Conservation (phyloP, 2,797 vertebrate genomes). For the Diplodus puntazzo region DNA sequence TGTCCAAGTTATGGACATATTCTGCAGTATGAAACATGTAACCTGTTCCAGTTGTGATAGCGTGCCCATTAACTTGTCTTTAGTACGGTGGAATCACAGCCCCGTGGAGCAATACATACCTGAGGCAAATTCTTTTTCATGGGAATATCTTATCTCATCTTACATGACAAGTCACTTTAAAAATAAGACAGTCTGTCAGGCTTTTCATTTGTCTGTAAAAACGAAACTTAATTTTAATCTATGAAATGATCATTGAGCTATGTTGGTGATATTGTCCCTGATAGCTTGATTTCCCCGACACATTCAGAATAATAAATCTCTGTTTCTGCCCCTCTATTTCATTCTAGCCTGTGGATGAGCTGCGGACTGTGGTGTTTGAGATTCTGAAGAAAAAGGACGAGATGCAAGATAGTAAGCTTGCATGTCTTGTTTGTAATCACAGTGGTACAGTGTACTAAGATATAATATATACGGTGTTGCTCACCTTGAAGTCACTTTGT, state of each 20-base stretch:
- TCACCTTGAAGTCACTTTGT: not conserved
- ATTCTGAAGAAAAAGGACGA: conserved; percentile 87
- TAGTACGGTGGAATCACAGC: too few species aligned
- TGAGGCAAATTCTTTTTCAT: too few species aligned
- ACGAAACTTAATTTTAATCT: not conserved
- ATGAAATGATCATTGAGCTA: not conserved
- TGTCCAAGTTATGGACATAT: too few species aligned
- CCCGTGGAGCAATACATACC: too few species aligned
- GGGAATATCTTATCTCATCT: too few species aligned
- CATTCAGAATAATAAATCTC: not conserved
- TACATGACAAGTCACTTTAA: too few species aligned
- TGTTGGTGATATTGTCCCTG: not conserved
- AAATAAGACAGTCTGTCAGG: too few species aligned
- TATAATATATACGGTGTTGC: not conserved
- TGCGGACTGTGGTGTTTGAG: conserved; percentile 87
- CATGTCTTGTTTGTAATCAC: not conserved
- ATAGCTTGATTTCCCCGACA: not conserved
- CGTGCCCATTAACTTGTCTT: too few species aligned
- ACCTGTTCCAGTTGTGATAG: too few species aligned
- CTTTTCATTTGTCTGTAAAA: not conserved
- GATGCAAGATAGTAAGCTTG: conserved; percentile 62
- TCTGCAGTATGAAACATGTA: too few species aligned
- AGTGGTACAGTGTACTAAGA: too few species aligned
- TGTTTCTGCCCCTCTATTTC: not conserved
- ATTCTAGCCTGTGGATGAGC: conserved; percentile 89